phyloP scores from a whole-genome alignment of 2,888 invertebrate genomes.

The Dicroscelio sp. region DNA sequence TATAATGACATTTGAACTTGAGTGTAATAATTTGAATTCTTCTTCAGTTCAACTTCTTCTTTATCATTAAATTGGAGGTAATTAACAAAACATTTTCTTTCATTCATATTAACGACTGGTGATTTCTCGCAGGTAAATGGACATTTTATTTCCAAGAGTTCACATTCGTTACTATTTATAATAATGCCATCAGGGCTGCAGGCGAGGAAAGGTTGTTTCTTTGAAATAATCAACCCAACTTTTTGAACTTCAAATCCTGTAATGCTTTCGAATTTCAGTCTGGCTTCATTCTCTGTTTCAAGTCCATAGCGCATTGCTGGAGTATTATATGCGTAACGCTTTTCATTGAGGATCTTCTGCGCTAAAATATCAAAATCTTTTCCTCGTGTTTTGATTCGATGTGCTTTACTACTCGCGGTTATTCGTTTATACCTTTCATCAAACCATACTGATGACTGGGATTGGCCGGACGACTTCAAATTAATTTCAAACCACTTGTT shows the following conservation, averaged over 20 bases:
- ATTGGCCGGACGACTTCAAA: constrained; percentile 33
- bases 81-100: no score
- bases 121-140: constrained; percentile 18
- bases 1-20: constrained; percentile 34
- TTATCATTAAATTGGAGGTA: constrained; percentile 49
- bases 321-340: not conserved
- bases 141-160: constrained; percentile 75
- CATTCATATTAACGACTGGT: no score
- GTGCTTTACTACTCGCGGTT: constrained; percentile 50
- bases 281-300: constrained; percentile 32
- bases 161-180: constrained; percentile 38
- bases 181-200: constrained; percentile 63
- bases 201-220: constrained; percentile 10
- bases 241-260: constrained; percentile 16
- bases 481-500: constrained; percentile 38
- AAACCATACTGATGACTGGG: constrained; percentile 26
- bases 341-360: not conserved
- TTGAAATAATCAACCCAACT: constrained; percentile 48
- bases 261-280: constrained; percentile 2
- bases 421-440: constrained; percentile 31
- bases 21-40: constrained; percentile 25
- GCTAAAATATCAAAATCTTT: not conserved
- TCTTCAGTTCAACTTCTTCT: constrained; percentile 17
- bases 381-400: constrained; percentile 35
- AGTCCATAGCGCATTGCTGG: constrained; percentile 53